Conservation (phyloP, 2,888 invertebrate genomes). For the Volucella bombylans region DNA sequence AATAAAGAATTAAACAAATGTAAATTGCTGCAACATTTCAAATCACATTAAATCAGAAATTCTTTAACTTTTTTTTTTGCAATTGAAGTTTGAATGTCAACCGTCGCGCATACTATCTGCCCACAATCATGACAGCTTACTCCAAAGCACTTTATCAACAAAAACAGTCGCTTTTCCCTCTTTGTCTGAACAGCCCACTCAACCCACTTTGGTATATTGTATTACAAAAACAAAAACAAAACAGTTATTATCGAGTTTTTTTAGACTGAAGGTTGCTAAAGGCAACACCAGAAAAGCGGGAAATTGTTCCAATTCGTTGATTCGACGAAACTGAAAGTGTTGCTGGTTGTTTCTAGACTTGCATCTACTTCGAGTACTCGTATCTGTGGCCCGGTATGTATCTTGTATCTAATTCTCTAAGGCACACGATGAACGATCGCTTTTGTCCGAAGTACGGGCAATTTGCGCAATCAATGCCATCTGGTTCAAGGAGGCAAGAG, state of each 20-base stretch:
- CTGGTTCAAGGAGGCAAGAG: neutral
- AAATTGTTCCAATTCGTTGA: conserved; percentile 68
- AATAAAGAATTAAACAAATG: too few species aligned
- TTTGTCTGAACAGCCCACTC: conserved; percentile 26
- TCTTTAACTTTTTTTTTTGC: too few species aligned
- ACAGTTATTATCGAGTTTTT: conserved; percentile 59
- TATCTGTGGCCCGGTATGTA: neutral
- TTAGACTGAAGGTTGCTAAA: conserved; percentile 64
- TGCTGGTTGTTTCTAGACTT: conserved; percentile 1
- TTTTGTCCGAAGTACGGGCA: conserved; percentile 32
- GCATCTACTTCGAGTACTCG: neutral
- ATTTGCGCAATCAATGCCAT: conserved; percentile 55
- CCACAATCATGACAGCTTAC: neutral
- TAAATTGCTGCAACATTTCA: too few species aligned
- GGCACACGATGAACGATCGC: conserved; percentile 25
- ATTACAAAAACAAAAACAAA: conserved; percentile 24
- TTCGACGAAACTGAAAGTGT: conserved; percentile 63
- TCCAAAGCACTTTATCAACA: neutral
- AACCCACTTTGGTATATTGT: conserved; percentile 6
- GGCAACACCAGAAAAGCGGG: conserved; percentile 58
- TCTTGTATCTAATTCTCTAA: neutral
- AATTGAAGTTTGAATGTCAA: too few species aligned
- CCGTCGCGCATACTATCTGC: too few species aligned
- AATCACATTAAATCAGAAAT: too few species aligned
- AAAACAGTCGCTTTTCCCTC: neutral